Evolutionary conservation across 2,113 vertebrate species (phyloP).

Genomic region (Stegostoma tigrinum): DNA sequence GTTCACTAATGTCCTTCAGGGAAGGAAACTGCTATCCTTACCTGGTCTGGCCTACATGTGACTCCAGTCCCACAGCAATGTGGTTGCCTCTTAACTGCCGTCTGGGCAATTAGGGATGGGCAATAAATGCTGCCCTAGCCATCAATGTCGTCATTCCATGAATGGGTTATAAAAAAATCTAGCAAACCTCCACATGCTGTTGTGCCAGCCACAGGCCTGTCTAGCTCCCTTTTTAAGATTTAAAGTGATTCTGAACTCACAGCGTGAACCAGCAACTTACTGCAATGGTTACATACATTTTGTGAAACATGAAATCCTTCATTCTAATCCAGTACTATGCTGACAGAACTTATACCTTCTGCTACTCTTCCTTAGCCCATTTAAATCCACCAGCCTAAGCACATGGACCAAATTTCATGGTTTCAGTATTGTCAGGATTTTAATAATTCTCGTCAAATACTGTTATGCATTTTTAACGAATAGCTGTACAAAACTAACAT

Average conservation of each 20-base stretch:
- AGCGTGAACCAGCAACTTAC: background rate
- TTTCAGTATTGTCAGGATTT: background rate
- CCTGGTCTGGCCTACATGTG: too few species aligned
- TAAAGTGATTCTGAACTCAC: background rate
- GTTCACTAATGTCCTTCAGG: too few species aligned
- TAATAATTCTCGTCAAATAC: background rate
- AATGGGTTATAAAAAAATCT: background rate
- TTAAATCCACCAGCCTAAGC: background rate
- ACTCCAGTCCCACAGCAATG: too few species aligned
- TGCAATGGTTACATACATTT: background rate
- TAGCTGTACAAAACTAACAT: too few species aligned
- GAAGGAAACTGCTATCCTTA: too few species aligned
- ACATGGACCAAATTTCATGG: background rate
- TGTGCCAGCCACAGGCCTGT: background rate
- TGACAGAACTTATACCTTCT: background rate
- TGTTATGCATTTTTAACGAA: too few species aligned
- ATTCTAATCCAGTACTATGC: background rate
- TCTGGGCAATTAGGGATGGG: too few species aligned
- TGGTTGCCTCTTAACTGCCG: too few species aligned
- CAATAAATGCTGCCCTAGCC: too few species aligned
- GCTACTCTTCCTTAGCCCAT: background rate
- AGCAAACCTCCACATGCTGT: background rate
- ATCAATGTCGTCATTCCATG: too few species aligned
- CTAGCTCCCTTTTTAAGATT: background rate
- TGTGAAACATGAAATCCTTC: background rate